These are phyloP conservation scores for Caerostris darwini DNA, from an alignment of 1,140 invertebrate genomes.

Conservation along the genomic window DNA sequence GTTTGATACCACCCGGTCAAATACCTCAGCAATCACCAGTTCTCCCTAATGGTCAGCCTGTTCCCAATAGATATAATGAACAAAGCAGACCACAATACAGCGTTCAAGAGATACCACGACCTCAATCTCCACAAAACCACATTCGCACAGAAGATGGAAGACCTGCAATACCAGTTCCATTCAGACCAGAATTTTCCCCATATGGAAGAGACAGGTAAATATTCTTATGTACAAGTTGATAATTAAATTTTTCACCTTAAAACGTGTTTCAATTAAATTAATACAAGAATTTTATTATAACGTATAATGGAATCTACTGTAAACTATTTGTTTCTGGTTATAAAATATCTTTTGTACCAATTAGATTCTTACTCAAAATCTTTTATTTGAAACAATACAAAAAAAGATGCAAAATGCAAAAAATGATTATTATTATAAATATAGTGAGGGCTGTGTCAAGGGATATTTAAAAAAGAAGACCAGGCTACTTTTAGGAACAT, in stretches of 20 bases:
- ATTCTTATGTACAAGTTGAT: not conserved
- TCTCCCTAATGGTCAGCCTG: not conserved
- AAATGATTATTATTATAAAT: too few species aligned
- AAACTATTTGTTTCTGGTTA: too few species aligned
- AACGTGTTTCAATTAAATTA: not conserved
- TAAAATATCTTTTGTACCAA: too few species aligned
- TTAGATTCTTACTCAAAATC: too few species aligned
- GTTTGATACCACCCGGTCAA: not conserved
- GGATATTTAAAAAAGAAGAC: too few species aligned
- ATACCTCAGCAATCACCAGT: not conserved
- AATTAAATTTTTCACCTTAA: not conserved
- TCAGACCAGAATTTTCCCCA: not conserved
- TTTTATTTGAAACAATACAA: too few species aligned
- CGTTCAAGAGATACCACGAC: conserved; percentile 10
- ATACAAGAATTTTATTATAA: not conserved
- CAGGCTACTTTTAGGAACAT: too few species aligned
- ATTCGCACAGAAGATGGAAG: not conserved
- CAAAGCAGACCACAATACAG: not conserved
- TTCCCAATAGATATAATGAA: not conserved
- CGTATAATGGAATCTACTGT: too few species aligned
- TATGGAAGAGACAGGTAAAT: conserved; percentile 54
- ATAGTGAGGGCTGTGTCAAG: too few species aligned
- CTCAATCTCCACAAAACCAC: not conserved
- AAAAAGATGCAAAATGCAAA: too few species aligned
- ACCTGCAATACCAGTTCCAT: not conserved